Evolutionary conservation across 2,113 vertebrate species (phyloP).

Genomic region (Xerus inauris): DNA sequence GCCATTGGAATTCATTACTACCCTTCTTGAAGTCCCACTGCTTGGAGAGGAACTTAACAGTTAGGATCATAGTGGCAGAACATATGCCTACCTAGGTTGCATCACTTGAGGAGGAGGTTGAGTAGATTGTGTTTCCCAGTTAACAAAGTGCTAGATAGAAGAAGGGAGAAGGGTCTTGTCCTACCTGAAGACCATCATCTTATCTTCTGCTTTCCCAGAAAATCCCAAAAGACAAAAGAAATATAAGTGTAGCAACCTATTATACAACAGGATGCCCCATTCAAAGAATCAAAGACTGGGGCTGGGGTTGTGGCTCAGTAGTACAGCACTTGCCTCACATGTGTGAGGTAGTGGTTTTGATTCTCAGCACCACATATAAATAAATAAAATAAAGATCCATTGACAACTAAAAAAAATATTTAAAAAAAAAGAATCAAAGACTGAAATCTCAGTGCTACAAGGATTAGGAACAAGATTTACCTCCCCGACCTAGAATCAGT

Average conservation of each 20-base stretch:
- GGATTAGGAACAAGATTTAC: neutral
- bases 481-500: neutral
- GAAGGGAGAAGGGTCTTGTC: neutral
- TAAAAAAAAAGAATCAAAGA: neutral
- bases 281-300: neutral
- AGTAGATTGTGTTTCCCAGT: neutral
- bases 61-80: neutral
- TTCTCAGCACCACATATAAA: no score
- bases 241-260: neutral
- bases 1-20: neutral
- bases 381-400: no score
- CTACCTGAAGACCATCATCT: neutral
- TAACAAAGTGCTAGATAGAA: neutral
- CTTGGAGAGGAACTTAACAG: neutral
- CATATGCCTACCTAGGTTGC: neutral
- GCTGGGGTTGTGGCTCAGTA: no score
- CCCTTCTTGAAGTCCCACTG: neutral
- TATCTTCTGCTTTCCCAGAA: neutral
- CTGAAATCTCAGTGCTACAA: neutral
- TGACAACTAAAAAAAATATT: no score
- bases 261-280: neutral
- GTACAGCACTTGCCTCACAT: no score
- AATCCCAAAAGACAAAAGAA: conserved; percentile 31
- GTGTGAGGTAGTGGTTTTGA: no score
- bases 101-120: neutral